Base-by-base conservation (phyloP, 2,888 invertebrate genomes). In the Catocala sponsa region DNA sequence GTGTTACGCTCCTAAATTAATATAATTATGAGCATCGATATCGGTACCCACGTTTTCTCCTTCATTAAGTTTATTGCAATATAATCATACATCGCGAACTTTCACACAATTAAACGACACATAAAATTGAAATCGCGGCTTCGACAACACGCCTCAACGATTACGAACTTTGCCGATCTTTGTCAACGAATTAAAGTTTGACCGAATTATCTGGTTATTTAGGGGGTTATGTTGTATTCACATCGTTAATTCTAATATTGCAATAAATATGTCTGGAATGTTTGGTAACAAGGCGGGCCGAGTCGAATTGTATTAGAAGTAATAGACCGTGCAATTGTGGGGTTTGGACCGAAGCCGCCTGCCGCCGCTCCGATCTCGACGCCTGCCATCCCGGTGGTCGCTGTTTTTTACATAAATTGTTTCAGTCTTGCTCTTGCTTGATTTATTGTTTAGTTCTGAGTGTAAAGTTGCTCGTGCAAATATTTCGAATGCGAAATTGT, bases 131-230 rank as follows among this genome's bases (percentile, higher is more conserved):
- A 87, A 91, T 88, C 77, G 80, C 83, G 79, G 80, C 82, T 79
- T 82, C 77, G 81, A 81, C 87, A 85, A 80, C 85, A 87, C 91
- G 89, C 94, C 91, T 80, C 72, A 84, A 71, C 90, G 86, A 91
- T 94, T 92, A 90, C 87, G 79, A 88, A 87, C 80, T 83, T 67
- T 72, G 59, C 71, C 68, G 80, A 92, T 91, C 92, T 94, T 94
- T 94, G 94, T 94, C 84, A 89, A 80, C 91, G 91, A 80, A 87
- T 94, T 94, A 94, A 94, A 94, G 89, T 94, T 88, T 94, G 94
- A 94, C 94, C 92, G 93, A 93, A 89, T 94, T 92, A 94, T 83
- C 85, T 82, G 84, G 73, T 77, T 74, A 77, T 76, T 77, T 77
- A 74, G 74, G 74, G 78, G 76, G 76, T 81, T 70, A 80, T 81